These are phyloP conservation scores for Burhinus oedicnemus DNA, from an alignment of 2,113 vertebrate species.

Conservation along the genomic window DNA sequence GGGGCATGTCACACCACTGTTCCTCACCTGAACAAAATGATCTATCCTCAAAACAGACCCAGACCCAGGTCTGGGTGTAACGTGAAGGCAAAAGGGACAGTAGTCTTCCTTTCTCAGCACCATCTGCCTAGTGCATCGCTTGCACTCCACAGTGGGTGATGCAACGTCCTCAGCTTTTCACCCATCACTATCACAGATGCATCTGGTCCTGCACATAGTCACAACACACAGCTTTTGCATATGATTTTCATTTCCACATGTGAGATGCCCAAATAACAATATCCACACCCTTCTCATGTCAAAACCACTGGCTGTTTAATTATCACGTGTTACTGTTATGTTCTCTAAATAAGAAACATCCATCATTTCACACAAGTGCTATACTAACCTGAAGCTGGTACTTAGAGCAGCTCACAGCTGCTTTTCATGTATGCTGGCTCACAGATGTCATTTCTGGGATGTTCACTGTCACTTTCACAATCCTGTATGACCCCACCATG, in stretches of 20 bases:
- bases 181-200: background rate
- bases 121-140: background rate
- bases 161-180: background rate
- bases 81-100: background rate
- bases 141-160: background rate
- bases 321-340: background rate
- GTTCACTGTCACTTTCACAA: background rate
- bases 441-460: background rate
- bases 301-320: background rate
- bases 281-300: background rate
- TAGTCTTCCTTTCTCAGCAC: background rate
- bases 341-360: background rate
- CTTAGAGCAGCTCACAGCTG: background rate
- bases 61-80: background rate
- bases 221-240: background rate
- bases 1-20: background rate
- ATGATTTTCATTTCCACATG: background rate
- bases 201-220: background rate
- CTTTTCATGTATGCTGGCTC: background rate
- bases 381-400: background rate
- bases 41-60: background rate
- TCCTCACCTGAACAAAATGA: background rate
- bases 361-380: background rate
- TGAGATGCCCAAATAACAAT: fast-evolving
- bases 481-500: background rate